Conservation (phyloP, 2,797 vertebrate species). For the Mustela erminea region DNA sequence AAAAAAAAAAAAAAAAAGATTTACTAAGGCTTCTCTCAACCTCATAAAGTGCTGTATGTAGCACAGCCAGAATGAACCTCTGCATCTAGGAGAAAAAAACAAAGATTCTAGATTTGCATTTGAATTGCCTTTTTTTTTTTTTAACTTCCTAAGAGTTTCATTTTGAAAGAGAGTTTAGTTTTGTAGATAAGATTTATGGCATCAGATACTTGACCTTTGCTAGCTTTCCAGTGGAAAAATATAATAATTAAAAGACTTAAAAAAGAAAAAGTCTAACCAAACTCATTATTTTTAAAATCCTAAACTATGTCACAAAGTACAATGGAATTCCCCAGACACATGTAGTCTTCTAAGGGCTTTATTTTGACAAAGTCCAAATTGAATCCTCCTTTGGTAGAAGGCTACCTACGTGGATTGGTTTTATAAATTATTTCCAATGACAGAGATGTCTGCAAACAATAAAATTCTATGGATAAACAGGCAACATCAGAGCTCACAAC, state of each 20-base stretch:
- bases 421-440: constrained; percentile 18
- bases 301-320: background rate
- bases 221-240: constrained; percentile 44
- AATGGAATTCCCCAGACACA: background rate
- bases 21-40: constrained; percentile 7
- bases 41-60: background rate
- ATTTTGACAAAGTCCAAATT: background rate
- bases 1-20: background rate
- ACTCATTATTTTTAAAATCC: constrained; percentile 40
- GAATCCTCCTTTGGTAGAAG: background rate
- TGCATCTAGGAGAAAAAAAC: background rate
- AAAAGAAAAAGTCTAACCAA: constrained; percentile 13
- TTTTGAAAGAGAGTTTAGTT: constrained; percentile 48
- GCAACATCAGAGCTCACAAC: background rate
- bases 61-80: background rate
- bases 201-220: constrained; percentile 38
- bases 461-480: background rate
- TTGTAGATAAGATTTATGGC: constrained; percentile 10
- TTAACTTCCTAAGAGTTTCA: constrained; percentile 63
- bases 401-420: background rate
- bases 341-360: background rate
- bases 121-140: constrained; percentile 56
- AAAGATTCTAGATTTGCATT: constrained; percentile 61
- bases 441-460: background rate
- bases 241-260: constrained; percentile 1